phyloP scores from a whole-genome alignment of 2,113 vertebrate genomes.

The Struthidea cinerea region DNA sequence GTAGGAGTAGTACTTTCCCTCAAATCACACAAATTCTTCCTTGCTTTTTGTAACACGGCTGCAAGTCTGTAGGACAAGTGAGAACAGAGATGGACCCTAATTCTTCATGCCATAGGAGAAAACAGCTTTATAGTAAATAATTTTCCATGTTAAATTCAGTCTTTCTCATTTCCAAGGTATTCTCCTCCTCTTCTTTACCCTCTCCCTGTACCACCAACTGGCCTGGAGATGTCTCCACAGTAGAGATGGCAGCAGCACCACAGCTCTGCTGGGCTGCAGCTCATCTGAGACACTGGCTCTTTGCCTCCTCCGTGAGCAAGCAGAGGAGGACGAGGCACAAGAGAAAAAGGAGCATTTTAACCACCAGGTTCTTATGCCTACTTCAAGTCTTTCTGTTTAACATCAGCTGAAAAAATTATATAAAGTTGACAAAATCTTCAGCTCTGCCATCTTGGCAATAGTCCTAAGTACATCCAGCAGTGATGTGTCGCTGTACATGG shows the following conservation, averaged over 20 bases:
- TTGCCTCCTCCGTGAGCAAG: background rate
- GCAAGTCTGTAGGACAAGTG: background rate
- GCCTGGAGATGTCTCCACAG: background rate
- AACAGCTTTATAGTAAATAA: background rate
- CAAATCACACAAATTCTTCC: background rate
- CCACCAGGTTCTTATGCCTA: background rate
- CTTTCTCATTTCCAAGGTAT: conserved; percentile 74
- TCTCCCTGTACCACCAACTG: conserved; percentile 61
- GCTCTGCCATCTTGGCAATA: background rate
- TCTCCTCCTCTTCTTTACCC: conserved; percentile 81
- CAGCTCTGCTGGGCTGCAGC: background rate
- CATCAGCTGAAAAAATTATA: background rate
- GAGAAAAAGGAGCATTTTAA: background rate
- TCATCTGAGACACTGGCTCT: background rate
- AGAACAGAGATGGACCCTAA: background rate
- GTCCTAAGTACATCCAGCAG: fast-evolving
- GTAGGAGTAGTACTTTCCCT: background rate
- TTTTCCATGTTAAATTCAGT: conserved; percentile 53
- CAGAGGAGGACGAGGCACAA: fast-evolving
- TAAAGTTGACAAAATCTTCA: background rate
- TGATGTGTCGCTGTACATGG: too few species aligned
- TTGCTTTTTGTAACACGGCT: background rate
- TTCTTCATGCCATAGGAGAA: background rate
- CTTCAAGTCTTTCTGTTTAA: background rate
- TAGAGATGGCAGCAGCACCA: background rate